These are phyloP conservation scores for Bubalus kerabau DNA, from an alignment of 2,113 vertebrate genomes.

Conservation along the genomic window DNA sequence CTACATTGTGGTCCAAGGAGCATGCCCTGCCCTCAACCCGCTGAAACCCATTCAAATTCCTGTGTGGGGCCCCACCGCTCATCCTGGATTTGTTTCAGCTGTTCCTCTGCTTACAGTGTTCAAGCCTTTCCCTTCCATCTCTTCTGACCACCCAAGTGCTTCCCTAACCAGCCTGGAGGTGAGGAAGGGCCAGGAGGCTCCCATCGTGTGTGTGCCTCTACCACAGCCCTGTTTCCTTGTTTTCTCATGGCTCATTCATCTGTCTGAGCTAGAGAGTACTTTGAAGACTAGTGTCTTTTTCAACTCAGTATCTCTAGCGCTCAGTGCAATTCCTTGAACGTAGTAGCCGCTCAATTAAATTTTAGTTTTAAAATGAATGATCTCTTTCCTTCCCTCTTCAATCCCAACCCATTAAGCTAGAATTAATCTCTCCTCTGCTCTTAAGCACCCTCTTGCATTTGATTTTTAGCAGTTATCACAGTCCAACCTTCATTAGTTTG, in stretches of 20 bases:
- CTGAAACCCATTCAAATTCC: background rate
- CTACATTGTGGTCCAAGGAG: background rate
- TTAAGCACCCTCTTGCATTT: background rate
- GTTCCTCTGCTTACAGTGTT: fast-evolving
- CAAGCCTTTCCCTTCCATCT: background rate
- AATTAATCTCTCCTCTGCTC: background rate
- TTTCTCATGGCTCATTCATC: background rate
- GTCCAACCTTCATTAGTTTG: background rate
- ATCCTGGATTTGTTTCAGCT: background rate
- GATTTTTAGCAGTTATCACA: background rate
- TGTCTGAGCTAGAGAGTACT: background rate
- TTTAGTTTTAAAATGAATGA: background rate
- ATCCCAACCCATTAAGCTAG: background rate
- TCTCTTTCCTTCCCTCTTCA: background rate
- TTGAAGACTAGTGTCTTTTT: background rate
- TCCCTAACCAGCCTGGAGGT: background rate
- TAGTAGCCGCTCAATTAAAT: background rate
- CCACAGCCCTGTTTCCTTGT: fast-evolving
- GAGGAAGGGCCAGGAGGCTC: background rate
- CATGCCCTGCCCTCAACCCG: background rate
- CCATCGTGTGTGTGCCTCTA: fast-evolving
- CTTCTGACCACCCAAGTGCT: fast-evolving
- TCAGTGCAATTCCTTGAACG: background rate
- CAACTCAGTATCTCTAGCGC: background rate
- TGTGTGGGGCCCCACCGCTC: background rate